These are phyloP conservation scores for Synergus japonicus DNA, from an alignment of 2,888 invertebrate species.

Conservation along the genomic window DNA sequence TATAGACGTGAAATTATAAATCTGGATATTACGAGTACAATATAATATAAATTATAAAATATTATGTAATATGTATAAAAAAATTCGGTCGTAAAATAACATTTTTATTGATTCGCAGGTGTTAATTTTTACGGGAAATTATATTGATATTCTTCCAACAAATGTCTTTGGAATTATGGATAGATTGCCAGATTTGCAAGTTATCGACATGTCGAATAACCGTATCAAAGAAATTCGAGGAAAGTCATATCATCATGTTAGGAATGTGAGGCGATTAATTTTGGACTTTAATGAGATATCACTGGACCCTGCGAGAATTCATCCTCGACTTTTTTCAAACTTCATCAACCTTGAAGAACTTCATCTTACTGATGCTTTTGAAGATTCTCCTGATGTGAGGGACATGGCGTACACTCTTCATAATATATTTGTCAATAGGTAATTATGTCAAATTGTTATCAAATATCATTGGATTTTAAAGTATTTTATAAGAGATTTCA, in stretches of 20 bases:
- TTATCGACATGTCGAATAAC: conserved; percentile 87
- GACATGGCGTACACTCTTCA: conserved; percentile 84
- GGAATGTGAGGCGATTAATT: conserved; percentile 83
- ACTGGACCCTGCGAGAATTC: conserved; percentile 81
- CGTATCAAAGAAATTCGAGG: conserved; percentile 85
- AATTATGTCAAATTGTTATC: not conserved
- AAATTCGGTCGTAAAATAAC: conserved; percentile 10
- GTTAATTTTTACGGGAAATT: conserved; percentile 86
- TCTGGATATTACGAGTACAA: no score
- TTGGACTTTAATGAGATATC: conserved; percentile 86
- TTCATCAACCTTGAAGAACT: conserved; percentile 84
- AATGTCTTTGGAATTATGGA: conserved; percentile 85
- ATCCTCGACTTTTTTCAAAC: conserved; percentile 85
- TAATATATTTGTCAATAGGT: conserved; percentile 84
- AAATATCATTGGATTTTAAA: no score
- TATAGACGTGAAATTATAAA: no score
- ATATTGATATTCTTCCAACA: conserved; percentile 82
- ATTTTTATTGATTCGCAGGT: conserved; percentile 73
- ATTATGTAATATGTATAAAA: not conserved
- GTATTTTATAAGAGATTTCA: no score
- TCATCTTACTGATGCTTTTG: conserved; percentile 87
- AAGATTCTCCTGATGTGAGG: conserved; percentile 80
- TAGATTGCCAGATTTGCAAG: conserved; percentile 80
- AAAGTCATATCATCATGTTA: conserved; percentile 86
- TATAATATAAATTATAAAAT: no score